Conservation (phyloP, 2,888 invertebrate genomes). For the Idaea aversata region DNA sequence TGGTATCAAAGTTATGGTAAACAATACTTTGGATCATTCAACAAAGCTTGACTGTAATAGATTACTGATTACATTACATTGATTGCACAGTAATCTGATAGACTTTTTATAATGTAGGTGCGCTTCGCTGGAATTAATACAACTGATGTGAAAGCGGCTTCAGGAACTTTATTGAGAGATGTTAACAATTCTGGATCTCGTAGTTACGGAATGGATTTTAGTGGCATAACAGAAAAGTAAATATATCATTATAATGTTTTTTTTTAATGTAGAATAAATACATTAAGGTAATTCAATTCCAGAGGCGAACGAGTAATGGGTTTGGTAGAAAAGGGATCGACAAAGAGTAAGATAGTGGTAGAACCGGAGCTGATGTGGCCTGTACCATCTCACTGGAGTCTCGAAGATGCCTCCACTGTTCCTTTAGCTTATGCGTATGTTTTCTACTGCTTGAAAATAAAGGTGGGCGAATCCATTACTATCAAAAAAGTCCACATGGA, state of each 20-base stretch:
- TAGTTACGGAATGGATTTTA: conserved; percentile 46
- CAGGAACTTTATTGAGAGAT: conserved; percentile 16
- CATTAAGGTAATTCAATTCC: background rate
- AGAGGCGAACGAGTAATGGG: conserved; percentile 83
- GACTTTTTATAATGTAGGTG: conserved; percentile 24
- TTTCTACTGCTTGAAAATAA: conserved; percentile 46
- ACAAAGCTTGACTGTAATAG: background rate
- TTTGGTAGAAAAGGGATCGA: conserved; percentile 66
- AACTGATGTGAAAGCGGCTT: conserved; percentile 31
- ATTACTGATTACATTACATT: background rate
- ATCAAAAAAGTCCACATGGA: too few relatives aligned
- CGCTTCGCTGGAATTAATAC: conserved; percentile 37
- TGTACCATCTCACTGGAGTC: conserved; percentile 83
- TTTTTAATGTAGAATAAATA: background rate
- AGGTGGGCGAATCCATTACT: conserved; percentile 5
- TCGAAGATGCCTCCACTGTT: conserved; percentile 87
- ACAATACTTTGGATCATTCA: background rate
- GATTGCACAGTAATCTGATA: background rate
- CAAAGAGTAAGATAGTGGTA: conserved; percentile 75
- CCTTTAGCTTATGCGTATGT: conserved; percentile 85
- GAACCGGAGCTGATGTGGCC: conserved; percentile 79
- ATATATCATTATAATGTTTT: background rate
- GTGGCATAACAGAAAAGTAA: conserved; percentile 44
- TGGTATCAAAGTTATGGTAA: conserved; percentile 29
- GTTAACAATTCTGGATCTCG: conserved; percentile 4